Base-by-base conservation (phyloP, 2,888 invertebrate genomes). In the Ennomos erosarius region DNA sequence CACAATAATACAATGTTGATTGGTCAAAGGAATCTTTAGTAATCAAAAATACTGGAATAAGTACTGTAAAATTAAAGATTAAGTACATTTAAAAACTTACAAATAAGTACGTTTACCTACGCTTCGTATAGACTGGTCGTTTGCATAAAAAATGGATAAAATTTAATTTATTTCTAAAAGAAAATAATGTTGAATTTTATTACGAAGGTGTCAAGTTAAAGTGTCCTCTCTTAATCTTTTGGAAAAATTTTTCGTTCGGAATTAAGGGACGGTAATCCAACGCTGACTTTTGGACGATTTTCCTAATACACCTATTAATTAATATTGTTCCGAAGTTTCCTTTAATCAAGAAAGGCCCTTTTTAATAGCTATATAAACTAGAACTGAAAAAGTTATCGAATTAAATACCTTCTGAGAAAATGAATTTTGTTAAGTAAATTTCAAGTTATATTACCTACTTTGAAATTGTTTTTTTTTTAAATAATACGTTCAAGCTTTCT, bases 61-160 rank as follows among this genome's bases (percentile, higher is more conserved):
- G n/a, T n/a, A 26, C 26, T 5, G 59, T 65, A 62, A 67, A 68
- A 71, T 68, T 59, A 66, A 73, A 70, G 73, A 69, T n/a, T n/a
- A n/a, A n/a, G n/a, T 65, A 69, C 59, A n/a, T 67, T 65, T 66
- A 61, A 69, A 63, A 64, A 54, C n/a, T 11, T 36, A 10, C 39
- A 53, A 57, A 46, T 54, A 53, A 57, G 43, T 54, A 53, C 47
- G 43, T 59, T 48, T 16, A 47, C 37, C 16, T 16, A 26, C 6
- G 37, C 48, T 44, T 49, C 52, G 43, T 40, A 52, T 52, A 49
- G 34, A 43, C 45, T 33, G 48, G 44, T 48, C 48, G 44, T 38
- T 48, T 43, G 40, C 50, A 55, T 56, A 53, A 60, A 61, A 61
- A 42, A 46, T 9, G 45, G n/a, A 26, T 39, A 55, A 49, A 56